phyloP scores from a whole-genome alignment of 2,113 vertebrate genomes.

The Pao palembangensis region DNA sequence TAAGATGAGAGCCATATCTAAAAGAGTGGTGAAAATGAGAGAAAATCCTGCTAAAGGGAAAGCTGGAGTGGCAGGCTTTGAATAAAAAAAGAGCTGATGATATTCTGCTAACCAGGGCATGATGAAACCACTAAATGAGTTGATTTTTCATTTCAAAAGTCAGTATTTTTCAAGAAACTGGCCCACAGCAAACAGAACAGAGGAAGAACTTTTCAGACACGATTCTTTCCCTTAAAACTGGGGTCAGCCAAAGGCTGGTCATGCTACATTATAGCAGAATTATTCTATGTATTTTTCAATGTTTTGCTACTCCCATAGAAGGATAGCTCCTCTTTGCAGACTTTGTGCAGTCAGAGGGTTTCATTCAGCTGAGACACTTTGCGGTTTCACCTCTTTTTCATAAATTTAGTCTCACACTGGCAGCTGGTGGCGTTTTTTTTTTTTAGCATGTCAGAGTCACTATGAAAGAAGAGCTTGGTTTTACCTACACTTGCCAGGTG shows the following conservation, averaged over 20 bases:
- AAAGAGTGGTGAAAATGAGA: constrained; percentile 8
- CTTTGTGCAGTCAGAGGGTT: neutral
- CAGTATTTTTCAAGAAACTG: constrained; percentile 19
- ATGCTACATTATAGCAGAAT: constrained; percentile 9
- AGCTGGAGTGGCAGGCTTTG: constrained; percentile 1
- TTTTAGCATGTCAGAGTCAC: constrained; percentile 14
- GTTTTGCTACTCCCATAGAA: neutral
- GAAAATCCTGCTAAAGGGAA: constrained; percentile 6
- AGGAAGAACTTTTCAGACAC: neutral
- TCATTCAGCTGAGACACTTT: neutral
- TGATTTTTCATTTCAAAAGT: constrained; percentile 19
- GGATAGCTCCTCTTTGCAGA: neutral
- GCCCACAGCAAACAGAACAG: neutral
- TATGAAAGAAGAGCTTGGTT: constrained; percentile 28
- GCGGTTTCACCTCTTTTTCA: neutral
- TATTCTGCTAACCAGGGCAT: constrained; percentile 17
- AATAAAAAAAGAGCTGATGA: constrained; percentile 10
- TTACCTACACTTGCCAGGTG: constrained; percentile 28
- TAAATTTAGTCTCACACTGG: constrained; percentile 1
- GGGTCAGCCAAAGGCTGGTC: constrained; percentile 14
- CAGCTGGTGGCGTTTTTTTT: constrained; percentile 13
- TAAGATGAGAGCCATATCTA: constrained; percentile 24
- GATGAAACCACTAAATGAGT: constrained; percentile 19
- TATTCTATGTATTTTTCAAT: neutral
- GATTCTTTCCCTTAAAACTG: constrained; percentile 4